Evolutionary conservation across 2,797 vertebrate genomes (phyloP), one percentile per base, ranked within the genome.

Genomic region (Characodon lateralis): DNA sequence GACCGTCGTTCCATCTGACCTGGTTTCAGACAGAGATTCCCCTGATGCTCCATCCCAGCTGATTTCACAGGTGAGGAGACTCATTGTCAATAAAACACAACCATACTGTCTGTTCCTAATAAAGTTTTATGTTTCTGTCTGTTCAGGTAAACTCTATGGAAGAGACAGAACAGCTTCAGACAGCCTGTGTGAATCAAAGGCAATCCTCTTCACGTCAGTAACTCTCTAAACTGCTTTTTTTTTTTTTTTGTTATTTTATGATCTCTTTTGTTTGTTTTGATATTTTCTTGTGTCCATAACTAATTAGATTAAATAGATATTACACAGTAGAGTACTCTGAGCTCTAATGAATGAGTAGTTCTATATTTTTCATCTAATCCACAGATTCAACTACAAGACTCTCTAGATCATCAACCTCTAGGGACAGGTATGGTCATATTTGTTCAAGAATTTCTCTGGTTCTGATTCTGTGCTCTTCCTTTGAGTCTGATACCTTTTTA

Each of bases 81-180:
- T 58, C 66, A 61, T 26, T 9, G 41, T 69, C 56, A 78, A 2
- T 26, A n/a, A 22, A 31, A 72, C 13, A 39, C 31, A 3, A 68
- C 41, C 41, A 48, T 4, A 16, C 12, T 14, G 5, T 48, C 41
- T 69, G 41, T 69, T 69, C 22, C n/a, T 46, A 16, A n/a, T 46
- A 46, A 26, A n/a, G 41, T 18, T 46, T 66, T 0, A 43, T 70
- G n/a, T 83, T 68, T 79, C 43, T 78, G 58, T 92, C 82, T 86
- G 71, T 68, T 70, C 92, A 98, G 97, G 96, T 96, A 65, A 96
- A 93, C 82, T 94, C 95, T 63, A 90, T 96, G 68, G 93, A 95
- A 66, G 95, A 94, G 6, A 91, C 94, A 73, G 95, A 96, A 75
- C 95, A 95, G 85, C 94, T 95, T n/a, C 94, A 95, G 72, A 46